Conservation (phyloP, 2,888 invertebrate species). For the Nomada ruficornis region DNA sequence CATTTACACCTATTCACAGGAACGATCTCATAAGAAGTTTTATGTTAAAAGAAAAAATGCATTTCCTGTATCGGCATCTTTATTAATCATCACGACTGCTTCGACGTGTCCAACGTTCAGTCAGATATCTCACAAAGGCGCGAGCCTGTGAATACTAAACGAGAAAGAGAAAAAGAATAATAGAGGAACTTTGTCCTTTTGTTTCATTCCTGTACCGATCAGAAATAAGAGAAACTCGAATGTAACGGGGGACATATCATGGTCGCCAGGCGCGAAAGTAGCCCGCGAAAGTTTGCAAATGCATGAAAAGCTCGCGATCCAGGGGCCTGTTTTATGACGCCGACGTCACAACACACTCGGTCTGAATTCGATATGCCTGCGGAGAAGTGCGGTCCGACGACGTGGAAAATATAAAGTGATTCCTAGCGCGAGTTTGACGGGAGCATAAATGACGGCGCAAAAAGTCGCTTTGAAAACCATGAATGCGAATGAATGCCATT, state of each 20-base stretch:
- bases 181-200: too few species aligned
- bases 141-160: too few species aligned
- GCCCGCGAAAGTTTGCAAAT: constrained; percentile 21
- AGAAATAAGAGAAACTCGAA: background rate
- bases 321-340: constrained; percentile 30
- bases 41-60: too few species aligned
- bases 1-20: too few species aligned
- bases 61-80: too few species aligned
- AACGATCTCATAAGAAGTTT: too few species aligned
- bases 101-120: too few species aligned
- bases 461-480: constrained; percentile 62
- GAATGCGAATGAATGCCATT: constrained; percentile 58
- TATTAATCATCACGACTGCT: too few species aligned
- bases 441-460: constrained; percentile 41
- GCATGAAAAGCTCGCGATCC: constrained; percentile 18
- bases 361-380: constrained; percentile 4
- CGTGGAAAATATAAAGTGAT: constrained; percentile 60
- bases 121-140: too few species aligned
- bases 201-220: background rate
- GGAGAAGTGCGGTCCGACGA: constrained; percentile 9
- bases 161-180: too few species aligned
- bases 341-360: constrained; percentile 38
- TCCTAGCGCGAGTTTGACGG: constrained; percentile 40
- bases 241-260: constrained; percentile 18
- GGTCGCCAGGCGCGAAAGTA: constrained; percentile 12